These are phyloP conservation scores for Aplocera efformata DNA, from an alignment of 2,888 invertebrate genomes.

Conservation along the genomic window DNA sequence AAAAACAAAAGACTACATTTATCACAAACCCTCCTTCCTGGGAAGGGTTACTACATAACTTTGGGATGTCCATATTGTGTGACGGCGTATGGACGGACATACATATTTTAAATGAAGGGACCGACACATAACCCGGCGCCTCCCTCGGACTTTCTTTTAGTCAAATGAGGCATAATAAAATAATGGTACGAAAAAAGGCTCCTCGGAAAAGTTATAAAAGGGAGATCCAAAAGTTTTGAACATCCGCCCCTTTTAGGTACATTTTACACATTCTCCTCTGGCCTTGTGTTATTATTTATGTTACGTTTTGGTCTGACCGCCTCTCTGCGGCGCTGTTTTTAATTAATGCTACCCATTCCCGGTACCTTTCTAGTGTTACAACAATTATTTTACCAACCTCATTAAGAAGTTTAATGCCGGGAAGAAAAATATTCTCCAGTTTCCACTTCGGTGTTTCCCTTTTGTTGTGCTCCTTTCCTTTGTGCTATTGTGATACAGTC, in stretches of 20 bases:
- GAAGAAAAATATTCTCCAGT: constrained; percentile 62
- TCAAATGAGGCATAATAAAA: constrained; percentile 76
- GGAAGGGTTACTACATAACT: constrained; percentile 35
- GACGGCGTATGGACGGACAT: constrained; percentile 51
- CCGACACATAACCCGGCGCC: constrained; percentile 58
- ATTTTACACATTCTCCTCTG: constrained; percentile 62
- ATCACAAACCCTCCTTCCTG: constrained; percentile 21
- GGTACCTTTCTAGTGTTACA: constrained; percentile 73
- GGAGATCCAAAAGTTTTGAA: constrained; percentile 67
- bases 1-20: constrained; percentile 30
- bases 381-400: constrained; percentile 74
- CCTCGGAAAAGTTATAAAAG: constrained; percentile 71
- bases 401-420: constrained; percentile 68
- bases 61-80: constrained; percentile 47
- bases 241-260: constrained; percentile 53
- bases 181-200: constrained; percentile 72
- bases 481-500: constrained; percentile 53
- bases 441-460: constrained; percentile 42
- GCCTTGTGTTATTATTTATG: constrained; percentile 71
- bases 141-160: constrained; percentile 71
- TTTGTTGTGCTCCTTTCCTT: constrained; percentile 43
- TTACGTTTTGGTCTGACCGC: constrained; percentile 69
- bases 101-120: constrained; percentile 71
- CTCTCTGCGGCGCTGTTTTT: constrained; percentile 63
- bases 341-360: constrained; percentile 69